Evolutionary conservation across 2,797 vertebrate species (phyloP), one percentile per base, ranked within the genome.

Genomic region (Ctenochaetus hawaiiensis): DNA sequence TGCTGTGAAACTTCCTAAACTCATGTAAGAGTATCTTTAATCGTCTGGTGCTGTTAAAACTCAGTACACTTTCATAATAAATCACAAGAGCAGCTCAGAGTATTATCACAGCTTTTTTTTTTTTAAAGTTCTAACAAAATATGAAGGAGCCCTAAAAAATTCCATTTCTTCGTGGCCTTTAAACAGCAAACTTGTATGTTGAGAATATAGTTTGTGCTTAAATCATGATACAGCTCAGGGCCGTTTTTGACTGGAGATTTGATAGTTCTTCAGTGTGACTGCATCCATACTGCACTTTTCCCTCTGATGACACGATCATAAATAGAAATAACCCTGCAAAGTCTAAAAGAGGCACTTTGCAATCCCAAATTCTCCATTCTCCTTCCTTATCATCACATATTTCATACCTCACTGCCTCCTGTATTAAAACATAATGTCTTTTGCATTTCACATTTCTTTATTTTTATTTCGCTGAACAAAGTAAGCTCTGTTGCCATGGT

Each of bases 351-450:
- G 66, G 71, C 76, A 74, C 83, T 90, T 90, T 89, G 72, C 81
- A 72, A 79, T 86, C 49, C 74, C 63, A 82, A 85, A 86, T 86
- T 75, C 30, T 34, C 75, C 74, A 78, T 90, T 82, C 77, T 86
- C 84, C 67, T 70, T 83, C 51, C 70, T 65, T 81, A 84, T 86
- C 84, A 78, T 87, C 82, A 59, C 58, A 76, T 84, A 89, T 91
- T 87, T 92, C 86, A 91, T 90, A 93, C 85, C 76, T 91, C 89
- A 74, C 79, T 87, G 78, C 67, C 78, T 91, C 75, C 81, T 77
- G 85, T 85, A 86, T 91, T 92, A 89, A 88, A 91, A 89, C 87
- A 90, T 90, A 84, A 93, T 87, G 79, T 92, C 80, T 90, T 83
- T 78, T 84, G 76, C 84, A 88, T 85, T 89, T 89, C 78, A 86